Conservation (phyloP, 2,888 invertebrate species). For the Sesia apiformis region DNA sequence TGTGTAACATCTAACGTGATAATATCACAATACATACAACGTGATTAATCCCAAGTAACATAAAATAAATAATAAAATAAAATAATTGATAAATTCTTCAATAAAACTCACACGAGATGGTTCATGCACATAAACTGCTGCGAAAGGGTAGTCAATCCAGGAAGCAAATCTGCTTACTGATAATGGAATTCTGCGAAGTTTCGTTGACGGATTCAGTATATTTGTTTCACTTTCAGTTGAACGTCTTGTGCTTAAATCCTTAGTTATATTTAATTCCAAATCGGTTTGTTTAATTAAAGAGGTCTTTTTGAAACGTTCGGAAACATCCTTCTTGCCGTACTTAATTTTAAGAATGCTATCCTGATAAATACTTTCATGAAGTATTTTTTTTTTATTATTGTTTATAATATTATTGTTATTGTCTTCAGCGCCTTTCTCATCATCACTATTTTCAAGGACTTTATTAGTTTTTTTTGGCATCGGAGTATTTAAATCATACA, state of each 20-base stretch:
- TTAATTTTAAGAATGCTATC: not conserved
- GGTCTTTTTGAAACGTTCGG: no score
- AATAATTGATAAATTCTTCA: no score
- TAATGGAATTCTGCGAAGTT: no score
- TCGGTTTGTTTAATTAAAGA: no score
- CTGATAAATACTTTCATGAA: not conserved
- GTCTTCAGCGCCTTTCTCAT: not conserved
- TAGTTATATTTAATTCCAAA: no score
- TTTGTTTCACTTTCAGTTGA: no score
- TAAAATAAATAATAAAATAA: no score
- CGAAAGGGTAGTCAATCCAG: slow-evolving; percentile 50
- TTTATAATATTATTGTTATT: not conserved
- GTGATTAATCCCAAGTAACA: no score
- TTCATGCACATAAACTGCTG: slow-evolving; percentile 51
- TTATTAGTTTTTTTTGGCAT: not conserved
- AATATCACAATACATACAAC: no score
- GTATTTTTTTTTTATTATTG: not conserved
- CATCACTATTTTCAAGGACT: not conserved
- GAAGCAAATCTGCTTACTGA: slow-evolving; percentile 9
- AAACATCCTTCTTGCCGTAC: not conserved
- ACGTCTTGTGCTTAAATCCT: no score
- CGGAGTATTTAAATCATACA: slow-evolving; percentile 33
- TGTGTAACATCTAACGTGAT: no score
- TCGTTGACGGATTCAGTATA: no score
- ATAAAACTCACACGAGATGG: slow-evolving; percentile 37